Conservation (phyloP, 30 jellyfish, hydroid and myxozoan genomes). For the Cassiopea andromeda region DNA sequence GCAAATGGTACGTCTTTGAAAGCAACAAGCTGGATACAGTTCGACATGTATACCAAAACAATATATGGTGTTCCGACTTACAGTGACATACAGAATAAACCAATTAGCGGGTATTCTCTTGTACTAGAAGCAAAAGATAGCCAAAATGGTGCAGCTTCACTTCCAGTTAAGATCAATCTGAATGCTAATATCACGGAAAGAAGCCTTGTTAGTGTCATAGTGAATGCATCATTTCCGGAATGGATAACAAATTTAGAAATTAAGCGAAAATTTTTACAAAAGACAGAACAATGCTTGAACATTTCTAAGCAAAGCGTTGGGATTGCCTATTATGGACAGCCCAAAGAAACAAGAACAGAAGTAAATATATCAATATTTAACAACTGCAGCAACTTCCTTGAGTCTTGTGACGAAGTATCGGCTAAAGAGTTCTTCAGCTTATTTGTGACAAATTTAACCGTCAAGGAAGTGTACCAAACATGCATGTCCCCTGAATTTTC, state of each 20-base stretch:
- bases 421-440: neutral
- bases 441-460: neutral
- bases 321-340: slow-evolving; percentile 19
- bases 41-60: slow-evolving; percentile 30
- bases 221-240: slow-evolving; percentile 9
- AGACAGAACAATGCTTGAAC: slow-evolving; percentile 40
- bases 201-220: slow-evolving; percentile 14
- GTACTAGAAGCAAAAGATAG: slow-evolving; percentile 56
- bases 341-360: neutral
- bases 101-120: slow-evolving; percentile 62
- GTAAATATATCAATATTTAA: slow-evolving; percentile 34
- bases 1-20: slow-evolving; percentile 22
- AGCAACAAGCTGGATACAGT: slow-evolving; percentile 82
- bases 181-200: slow-evolving; percentile 37
- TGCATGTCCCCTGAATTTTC: slow-evolving; percentile 44
- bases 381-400: slow-evolving; percentile 16
- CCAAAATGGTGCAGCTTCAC: slow-evolving; percentile 21
- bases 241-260: neutral
- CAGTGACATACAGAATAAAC: slow-evolving; percentile 29
- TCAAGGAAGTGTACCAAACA: neutral
- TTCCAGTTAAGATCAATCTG: slow-evolving; percentile 11
- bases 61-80: slow-evolving; percentile 80
- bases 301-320: slow-evolving; percentile 7
- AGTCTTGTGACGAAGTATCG: slow-evolving; percentile 14
- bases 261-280: slow-evolving; percentile 25